Base-by-base conservation (phyloP, 2,888 invertebrate species). In the Sphecodes monilicornis region DNA sequence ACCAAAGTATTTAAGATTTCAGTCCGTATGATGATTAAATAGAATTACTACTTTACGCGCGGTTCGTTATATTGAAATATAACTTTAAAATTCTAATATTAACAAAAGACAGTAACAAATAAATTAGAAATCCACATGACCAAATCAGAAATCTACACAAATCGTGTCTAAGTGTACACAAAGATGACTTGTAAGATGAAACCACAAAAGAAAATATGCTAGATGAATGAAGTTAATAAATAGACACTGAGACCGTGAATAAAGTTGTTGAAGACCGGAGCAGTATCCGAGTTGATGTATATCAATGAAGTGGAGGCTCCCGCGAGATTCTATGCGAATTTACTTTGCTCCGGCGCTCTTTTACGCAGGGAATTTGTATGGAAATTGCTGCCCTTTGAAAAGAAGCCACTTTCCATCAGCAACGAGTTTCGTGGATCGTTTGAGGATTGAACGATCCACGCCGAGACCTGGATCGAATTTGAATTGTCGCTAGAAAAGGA, bases 281-380 rank as follows among this genome's bases (percentile, higher is more conserved):
- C 26, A 16, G 11, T n/a, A 8, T 46, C 39, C 39, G 39, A 16
- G 26, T 50, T n/a, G 29, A 18, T 39, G 36, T n/a, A 16, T 60
- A 74, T 74, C 72, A 54, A 69, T 70, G 69, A 72, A 77, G 32
- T n/a, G 32, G 66, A 36, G 26, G 26, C 32, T 70, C 50, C 57
- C 39, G n/a, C 43, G 50, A 73, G 46, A 69, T 43, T 36, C 10
- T 29, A 11, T 36, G 68, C 57, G 36, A 57, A 64, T 76, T 76
- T 26, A 32, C 66, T 54, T 8, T 16, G 26, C 11, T 10, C 18
- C 3, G 50, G 22, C n/a, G 16, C 0, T 0, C 41, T 10, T 36
- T 16, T 6, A 43, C 29, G 26, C 36, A 22, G 50, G 22, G n/a
- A 64, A 83, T 83, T 84, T 70, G 10, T 46, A 83, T 84, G 73